Percentiles rank a stretch among this genome's conserved stretches.
These are phyloP conservation scores for Dryocosmus kuriphilus DNA, from an alignment of 2,888 invertebrate species.

Conservation along the genomic window DNA sequence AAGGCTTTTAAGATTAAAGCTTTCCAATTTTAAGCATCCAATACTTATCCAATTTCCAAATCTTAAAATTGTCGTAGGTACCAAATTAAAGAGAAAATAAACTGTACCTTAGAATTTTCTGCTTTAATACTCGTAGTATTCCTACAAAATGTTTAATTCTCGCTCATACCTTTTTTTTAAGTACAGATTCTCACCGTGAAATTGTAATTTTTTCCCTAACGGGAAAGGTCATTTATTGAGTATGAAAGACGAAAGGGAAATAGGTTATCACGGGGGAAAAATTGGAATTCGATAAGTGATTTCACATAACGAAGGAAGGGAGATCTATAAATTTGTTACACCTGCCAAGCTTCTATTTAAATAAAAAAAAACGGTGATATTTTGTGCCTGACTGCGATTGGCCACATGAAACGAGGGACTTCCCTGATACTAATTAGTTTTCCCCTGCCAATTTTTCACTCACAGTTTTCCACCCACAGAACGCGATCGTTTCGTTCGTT, in stretches of 20 bases:
- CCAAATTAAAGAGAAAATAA: no score
- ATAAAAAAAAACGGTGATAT: neutral
- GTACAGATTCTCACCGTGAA: neutral
- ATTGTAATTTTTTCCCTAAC: neutral
- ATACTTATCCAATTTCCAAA: no score
- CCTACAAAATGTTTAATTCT: no score
- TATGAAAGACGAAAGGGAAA: neutral
- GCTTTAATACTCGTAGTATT: no score
- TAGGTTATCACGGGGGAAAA: neutral
- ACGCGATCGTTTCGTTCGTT: conserved; percentile 14
- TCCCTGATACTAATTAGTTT: conserved; percentile 16
- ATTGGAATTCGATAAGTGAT: neutral
- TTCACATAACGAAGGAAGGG: neutral
- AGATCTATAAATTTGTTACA: neutral
- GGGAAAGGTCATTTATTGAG: neutral
- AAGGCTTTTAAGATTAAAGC: no score
- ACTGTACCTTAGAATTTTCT: no score
- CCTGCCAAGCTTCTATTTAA: neutral
- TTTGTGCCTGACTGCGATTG: neutral
- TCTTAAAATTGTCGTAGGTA: no score
- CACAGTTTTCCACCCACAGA: neutral
- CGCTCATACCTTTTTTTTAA: no score
- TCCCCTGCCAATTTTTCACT: conserved; percentile 13
- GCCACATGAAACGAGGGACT: neutral
- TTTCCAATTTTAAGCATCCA: no score